Evolutionary conservation across 2,797 vertebrate genomes (phyloP).

Genomic region (Acestrorhynchus altus): DNA sequence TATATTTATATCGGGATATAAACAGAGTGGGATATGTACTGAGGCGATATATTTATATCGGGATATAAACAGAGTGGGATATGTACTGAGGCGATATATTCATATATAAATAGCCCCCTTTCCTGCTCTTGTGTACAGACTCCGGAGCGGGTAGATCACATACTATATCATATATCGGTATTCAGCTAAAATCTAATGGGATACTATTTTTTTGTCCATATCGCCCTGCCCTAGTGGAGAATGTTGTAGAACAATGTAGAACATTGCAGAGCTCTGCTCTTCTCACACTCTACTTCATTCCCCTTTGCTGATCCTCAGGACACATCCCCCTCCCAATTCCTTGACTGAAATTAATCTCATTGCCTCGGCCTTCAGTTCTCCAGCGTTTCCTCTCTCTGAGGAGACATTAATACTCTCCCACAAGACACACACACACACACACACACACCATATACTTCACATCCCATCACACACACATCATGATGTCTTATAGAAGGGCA

Average conservation of each 20-base stretch:
- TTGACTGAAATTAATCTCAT: constrained; percentile 78
- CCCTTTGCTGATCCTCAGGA: constrained; percentile 20
- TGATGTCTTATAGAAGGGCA: neutral
- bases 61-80: no score
- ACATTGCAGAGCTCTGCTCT: neutral
- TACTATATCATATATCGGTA: no score
- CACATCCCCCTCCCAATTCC: constrained; percentile 45
- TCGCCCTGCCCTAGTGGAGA: no score
- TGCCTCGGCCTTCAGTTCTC: constrained; percentile 74
- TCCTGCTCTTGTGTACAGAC: no score
- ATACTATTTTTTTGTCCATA: no score
- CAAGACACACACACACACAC: constrained; percentile 28
- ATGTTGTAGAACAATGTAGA: neutral
- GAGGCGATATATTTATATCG: no score
- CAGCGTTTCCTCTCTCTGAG: constrained; percentile 60
- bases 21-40: no score
- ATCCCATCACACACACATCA: neutral
- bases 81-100: no score
- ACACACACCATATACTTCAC: constrained; percentile 10
- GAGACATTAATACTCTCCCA: constrained; percentile 59
- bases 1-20: no score
- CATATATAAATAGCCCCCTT: no score
- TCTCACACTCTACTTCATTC: constrained; percentile 22
- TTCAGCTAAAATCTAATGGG: no score
- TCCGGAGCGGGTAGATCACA: no score